These are phyloP conservation scores for Fratercula arctica DNA, from an alignment of 2,797 vertebrate genomes.

Conservation along the genomic window DNA sequence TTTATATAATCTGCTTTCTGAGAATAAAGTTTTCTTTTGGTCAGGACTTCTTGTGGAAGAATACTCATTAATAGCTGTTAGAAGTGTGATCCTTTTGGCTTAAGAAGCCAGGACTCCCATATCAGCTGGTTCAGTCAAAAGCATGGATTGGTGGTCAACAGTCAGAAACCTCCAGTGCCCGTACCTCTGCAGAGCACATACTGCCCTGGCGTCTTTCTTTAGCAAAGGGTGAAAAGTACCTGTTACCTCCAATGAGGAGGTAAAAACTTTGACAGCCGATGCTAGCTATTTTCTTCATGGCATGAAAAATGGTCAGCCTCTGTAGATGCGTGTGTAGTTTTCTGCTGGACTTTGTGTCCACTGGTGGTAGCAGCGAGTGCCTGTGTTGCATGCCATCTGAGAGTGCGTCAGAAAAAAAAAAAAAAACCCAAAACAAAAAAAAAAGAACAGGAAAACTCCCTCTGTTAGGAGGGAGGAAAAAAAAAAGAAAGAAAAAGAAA, in stretches of 20 bases:
- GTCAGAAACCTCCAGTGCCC: not conserved
- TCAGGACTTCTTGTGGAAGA: not conserved
- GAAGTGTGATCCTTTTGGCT: not conserved
- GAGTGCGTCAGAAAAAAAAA: not conserved
- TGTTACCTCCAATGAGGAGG: not conserved
- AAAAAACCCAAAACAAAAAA: not conserved
- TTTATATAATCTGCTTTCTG: not conserved
- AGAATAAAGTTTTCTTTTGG: constrained; percentile 16
- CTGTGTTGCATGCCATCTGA: not conserved
- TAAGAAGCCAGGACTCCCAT: not conserved
- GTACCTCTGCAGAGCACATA: not conserved
- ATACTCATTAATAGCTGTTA: not conserved
- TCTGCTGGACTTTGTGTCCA: not conserved
- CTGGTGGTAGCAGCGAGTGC: not conserved
- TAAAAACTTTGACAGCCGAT: not conserved
- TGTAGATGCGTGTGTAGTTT: not conserved
- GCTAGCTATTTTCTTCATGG: not conserved
- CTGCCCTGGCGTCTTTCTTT: not conserved
- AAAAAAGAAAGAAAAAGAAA: not conserved
- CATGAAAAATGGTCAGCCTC: not conserved
- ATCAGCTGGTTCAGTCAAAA: not conserved
- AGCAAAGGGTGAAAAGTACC: not conserved
- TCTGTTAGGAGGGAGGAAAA: not conserved
- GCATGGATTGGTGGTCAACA: not conserved
- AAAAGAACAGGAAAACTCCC: constrained; percentile 25